Evolutionary conservation across 2,113 vertebrate species (phyloP), one percentile per base, ranked within the genome.

Genomic region (Prietella phreatophila): DNA sequence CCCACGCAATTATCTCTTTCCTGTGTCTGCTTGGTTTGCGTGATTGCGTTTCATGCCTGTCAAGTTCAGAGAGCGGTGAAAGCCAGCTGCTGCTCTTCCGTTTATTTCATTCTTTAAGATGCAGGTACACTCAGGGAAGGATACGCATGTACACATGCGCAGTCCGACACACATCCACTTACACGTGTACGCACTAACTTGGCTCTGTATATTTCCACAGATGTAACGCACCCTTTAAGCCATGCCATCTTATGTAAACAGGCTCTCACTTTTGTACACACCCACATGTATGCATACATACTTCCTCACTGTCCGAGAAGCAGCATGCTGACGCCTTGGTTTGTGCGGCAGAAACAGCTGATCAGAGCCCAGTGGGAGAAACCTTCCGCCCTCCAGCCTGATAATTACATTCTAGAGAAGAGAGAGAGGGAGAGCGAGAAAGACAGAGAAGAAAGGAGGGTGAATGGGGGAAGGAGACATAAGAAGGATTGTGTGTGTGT

Each of bases 31-130:
- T 81, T n/a, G 79, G 75, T 53, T 30, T 65, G 60, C 9, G 42
- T 4, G 42, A 50, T 60, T 81, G 30, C 75, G 47, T 86, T 20
- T 69, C 30, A 55, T 39, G 79, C 83, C 85, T 88, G 86, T 75
- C 39, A 79, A 91, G 92, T 91, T 88, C 1, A 1, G 89, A 89
- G 89, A 91, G 92, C 90, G 92, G 90, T 67, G 47, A 91, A 69
- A 90, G 88, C 91, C 93, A 94, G 93, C 93, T 94, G 93, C 91
- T 94, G 92, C 90, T 88, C 81, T 91, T 91, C 90, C 82, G 86
- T 85, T 92, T 91, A 91, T 73, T 78, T 87, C 88, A 87, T 90
- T 90, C 90, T 93, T 87, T 92, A 89, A 61, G 85, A 69, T 82
- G 82, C 86, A 79, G 87, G 82, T 75, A 84, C 78, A 56, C 69